Evolutionary conservation across 2,797 vertebrate genomes (phyloP), one percentile per base, ranked within the genome.

Genomic region (Megalops cyprinoides): DNA sequence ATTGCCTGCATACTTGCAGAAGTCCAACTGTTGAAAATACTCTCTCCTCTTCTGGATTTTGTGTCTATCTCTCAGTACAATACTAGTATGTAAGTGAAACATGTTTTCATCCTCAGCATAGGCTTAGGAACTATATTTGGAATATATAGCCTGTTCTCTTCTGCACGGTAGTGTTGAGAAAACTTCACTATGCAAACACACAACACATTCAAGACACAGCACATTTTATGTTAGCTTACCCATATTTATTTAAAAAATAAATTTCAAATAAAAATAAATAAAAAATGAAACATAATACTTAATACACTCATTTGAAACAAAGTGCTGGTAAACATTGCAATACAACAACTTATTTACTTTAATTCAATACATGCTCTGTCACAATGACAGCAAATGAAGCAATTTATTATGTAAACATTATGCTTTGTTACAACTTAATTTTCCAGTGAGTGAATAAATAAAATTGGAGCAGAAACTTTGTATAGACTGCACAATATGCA

Each of bases 351-450:
- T 51, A 39, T 9, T 82, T 55, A 82, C 7, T 83, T 82, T 12
- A 74, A 49, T 55, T 77, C 39, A 81, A 58, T 9, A 49, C 51
- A 85, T 79, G 76, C 81, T 83, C 15, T 15, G 25, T 37, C n/a
- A n/a, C n/a, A n/a, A n/a, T n/a, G n/a, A 85, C 82, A 62, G 31
- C 69, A 85, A 88, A 85, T 74, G 3, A 3, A 76, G 60, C n/a
- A 88, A 87, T 82, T 8, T 88, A 23, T 67, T 73, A 25, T 62
- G 89, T 90, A 91, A 92, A 92, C 91, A 82, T 77, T 4, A 74
- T 79, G 1, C 80, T 81, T 25, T 88, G 88, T 86, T 90, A 89
- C 85, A 83, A 48, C 6, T 88, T 49, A 84, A 83, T 84, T 14
- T 71, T 44, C 42, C 76, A 20, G 44, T 42, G 1, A 82, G 82